Evolutionary conservation across 2,888 invertebrate species (phyloP).

Genomic region (Drosophila eohydei): DNA sequence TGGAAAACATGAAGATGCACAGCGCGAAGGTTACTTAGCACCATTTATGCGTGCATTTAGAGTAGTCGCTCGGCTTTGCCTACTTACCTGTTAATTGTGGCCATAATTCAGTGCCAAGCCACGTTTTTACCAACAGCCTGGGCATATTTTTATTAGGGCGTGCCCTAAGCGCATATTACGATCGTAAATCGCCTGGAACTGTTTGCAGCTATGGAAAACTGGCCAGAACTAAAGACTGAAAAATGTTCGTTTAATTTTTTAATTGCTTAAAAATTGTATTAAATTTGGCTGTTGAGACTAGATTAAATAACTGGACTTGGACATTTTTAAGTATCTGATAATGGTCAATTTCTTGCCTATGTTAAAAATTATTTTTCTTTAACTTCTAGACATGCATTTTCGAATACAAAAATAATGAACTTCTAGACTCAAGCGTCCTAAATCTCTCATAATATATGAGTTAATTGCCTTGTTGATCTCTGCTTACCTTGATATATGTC

Average conservation of each 20-base stretch:
- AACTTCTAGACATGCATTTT: no score
- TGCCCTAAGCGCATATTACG: slow-evolving; percentile 14
- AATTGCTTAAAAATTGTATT: not conserved
- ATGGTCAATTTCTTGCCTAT: no score
- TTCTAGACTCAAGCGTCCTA: no score
- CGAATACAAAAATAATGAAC: no score
- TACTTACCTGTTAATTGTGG: slow-evolving; percentile 76
- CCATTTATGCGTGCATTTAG: slow-evolving; percentile 23
- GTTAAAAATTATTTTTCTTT: no score
- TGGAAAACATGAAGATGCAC: slow-evolving; percentile 37
- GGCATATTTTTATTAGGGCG: slow-evolving; percentile 64
- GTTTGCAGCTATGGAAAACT: not conserved
- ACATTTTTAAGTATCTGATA: not conserved
- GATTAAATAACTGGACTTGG: no score
- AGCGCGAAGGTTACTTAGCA: slow-evolving; percentile 62
- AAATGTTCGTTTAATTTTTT: not conserved
- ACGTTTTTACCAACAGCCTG: slow-evolving; percentile 54
- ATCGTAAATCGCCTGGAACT: slow-evolving; percentile 32
- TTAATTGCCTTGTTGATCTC: no score
- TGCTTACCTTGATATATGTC: no score
- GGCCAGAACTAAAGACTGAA: not conserved
- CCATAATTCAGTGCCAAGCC: slow-evolving; percentile 52
- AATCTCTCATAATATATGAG: no score
- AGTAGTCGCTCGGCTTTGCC: slow-evolving; percentile 4
- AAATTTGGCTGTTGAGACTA: no score